A percentile compares a stretch with the other conserved stretches of the same genome.
These are phyloP conservation scores for Trachops cirrhosus DNA, from an alignment of 2,797 vertebrate genomes.

Conservation along the genomic window DNA sequence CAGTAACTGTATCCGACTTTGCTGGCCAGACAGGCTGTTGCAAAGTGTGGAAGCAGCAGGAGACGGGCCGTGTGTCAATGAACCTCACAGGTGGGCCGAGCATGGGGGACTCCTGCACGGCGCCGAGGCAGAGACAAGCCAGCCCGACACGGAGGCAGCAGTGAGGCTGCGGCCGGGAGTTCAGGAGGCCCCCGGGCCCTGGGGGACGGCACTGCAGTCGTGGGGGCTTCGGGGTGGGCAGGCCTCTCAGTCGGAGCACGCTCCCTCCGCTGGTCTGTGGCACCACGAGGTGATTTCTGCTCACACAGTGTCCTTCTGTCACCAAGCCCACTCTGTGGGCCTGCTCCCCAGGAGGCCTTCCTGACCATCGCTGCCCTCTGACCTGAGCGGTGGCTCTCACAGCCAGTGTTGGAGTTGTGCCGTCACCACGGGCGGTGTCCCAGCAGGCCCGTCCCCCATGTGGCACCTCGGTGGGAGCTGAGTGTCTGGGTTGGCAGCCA, in stretches of 20 bases:
- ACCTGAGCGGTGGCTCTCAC: neutral
- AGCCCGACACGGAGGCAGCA: neutral
- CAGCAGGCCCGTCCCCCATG: fast-evolving
- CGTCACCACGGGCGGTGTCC: neutral
- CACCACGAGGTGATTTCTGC: too few species aligned
- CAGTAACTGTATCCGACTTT: fast-evolving
- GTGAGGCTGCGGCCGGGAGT: neutral
- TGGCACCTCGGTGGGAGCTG: fast-evolving
- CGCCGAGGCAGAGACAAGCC: fast-evolving
- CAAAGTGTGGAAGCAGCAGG: fast-evolving
- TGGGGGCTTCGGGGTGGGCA: fast-evolving
- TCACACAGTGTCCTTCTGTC: too few species aligned
- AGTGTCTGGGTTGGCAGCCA: fast-evolving
- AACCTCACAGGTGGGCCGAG: neutral
- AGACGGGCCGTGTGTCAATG: fast-evolving
- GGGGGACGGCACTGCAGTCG: neutral
- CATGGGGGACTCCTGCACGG: neutral
- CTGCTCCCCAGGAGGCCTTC: fast-evolving
- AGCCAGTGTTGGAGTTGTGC: neutral
- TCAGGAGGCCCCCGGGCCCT: too few species aligned
- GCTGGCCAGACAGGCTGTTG: fast-evolving
- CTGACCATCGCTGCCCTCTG: neutral
- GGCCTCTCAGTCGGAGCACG: neutral
- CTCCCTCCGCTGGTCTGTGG: too few species aligned
- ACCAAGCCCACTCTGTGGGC: too few species aligned